Base-by-base conservation (phyloP, 2,113 vertebrate genomes). In the Callithrix jacchus region DNA sequence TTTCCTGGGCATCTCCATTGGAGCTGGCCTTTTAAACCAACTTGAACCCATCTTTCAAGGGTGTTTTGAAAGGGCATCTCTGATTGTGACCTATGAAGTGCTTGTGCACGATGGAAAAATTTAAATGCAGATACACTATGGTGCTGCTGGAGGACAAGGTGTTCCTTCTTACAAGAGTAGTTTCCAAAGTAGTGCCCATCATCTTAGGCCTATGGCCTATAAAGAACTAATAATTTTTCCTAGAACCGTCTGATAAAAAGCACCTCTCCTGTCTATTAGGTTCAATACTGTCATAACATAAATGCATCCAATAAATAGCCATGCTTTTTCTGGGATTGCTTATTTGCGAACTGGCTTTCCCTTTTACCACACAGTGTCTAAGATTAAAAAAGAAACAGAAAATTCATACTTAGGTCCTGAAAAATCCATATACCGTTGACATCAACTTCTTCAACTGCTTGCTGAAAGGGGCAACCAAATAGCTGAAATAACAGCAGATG, bases 311-410 rank as follows among this genome's bases (percentile, higher is more conserved):
- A 68, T 56, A 91, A 87, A 95, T 56, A 49, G 30, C 58, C 16
- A 35, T 10, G 56, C 2, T 54, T 61, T 58, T 61, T 52, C 66
- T 85, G 40, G 35, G 64, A 82, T 37, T 96, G 71, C 49, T 95
- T 82, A 70, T 82, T 91, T 96, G 70, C 94, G 97, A 97, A 89
- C 76, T 93, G 86, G 64, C 91, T 96, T 84, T 93, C 40, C 74
- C 70, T 92, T 94, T 27, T 5, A 87, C 40, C 56, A 42, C 4
- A 4, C 42, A 87, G 21, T 77, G 35, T 61, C 58, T 96, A 83
- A 84, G 47, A 95, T 79, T 96, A 93, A 86, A 89, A 94, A 68
- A 42, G 64, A 96, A 93, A 85, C 3, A 81, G n/a, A 92, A 93
- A 91, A 77, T 35, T 81, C 52, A 94, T 61, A 61, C 10, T 95